Base-by-base conservation (phyloP, 2,113 vertebrate genomes). In the Rhabdornis inornatus region DNA sequence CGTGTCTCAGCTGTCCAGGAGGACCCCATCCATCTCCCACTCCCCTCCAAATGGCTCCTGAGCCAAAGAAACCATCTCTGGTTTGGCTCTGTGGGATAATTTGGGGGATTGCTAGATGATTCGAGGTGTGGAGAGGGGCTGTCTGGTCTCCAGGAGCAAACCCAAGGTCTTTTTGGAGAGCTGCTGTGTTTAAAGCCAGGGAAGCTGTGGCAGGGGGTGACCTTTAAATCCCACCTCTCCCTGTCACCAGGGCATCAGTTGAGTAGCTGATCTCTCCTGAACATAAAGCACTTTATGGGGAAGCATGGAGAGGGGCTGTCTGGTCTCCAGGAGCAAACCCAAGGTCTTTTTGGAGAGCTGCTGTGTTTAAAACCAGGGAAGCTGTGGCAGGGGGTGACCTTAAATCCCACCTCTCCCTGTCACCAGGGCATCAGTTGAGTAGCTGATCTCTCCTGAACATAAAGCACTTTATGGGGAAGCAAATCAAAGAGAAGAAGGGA, bases 1-100 rank as follows among this genome's bases (percentile, higher is more conserved):
- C 0, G 0, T 37, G 39, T 39, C 49, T 14, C 4, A 6, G 52
- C 13, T 25, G 33, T 10, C 28, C 39, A 31, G 53, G 22, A 45
- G 22, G 35, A 40, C 4, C 23, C 22, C 9, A 13, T n/a, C 21
- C 42, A 68, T 35, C 59, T 66, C 72, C 45, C 2, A 0, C n/a
- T 55, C 1, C 40, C 40, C 40, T 42, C 40, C 40, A 42, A 15
- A 42, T 42, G 40, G 40, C 40, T 42, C 40, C 40, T 42, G 40
- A 42, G 40, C 40, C 40, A 42, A 42, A 42, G 40, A 42, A 42
- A 42, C 40, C 40, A 15, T 42, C 40, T 42, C 40, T 42, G 40
- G 15, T 42, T n/a, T 24, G 25, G 21, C 22, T 65, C 35, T 5
- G 1, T 19, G 37, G 47, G 50, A 4, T 37, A 7, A 63, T 44